Base-by-base conservation (phyloP, 2,113 vertebrate genomes). In the Grus americana region DNA sequence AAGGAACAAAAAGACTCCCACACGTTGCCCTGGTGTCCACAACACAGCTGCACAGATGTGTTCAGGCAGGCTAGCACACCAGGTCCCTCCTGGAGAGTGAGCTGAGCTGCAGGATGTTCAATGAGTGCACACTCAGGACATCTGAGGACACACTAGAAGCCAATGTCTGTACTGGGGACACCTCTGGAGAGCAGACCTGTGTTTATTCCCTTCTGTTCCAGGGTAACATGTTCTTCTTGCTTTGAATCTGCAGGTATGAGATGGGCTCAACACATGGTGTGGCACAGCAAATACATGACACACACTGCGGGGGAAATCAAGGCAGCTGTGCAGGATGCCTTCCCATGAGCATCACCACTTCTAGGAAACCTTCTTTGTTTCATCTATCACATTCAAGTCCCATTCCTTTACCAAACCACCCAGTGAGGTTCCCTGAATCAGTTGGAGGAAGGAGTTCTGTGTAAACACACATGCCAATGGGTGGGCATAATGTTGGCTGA, bases 31-130 rank as follows among this genome's bases (percentile, higher is more conserved):
- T 24, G 47, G 23, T n/a, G 86, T 18, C 21, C 67, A 24, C n/a
- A 2, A 6, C 0, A 1, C 32, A 66, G 62, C 29, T 15, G n/a
- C 7, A 7, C 4, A 5, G 38, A 27, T 1, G 14, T 8, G 21
- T 9, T n/a, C 44, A 22, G 24, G 3, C 26, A n/a, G 36, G n/a
- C 24, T 18, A 29, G 62, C 14, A 47, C 17, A 55, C 15, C 58
- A 14, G 12, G 15, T 50, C 32, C 32, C 50, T 38, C 62, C 70
- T 2, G 10, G 11, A 32, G 26, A 50, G n/a, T 0, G 1, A 70
- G 49, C 32, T 1, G 4, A 34, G 26, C 72, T 26, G 52, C 4
- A 15, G 52, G 15, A 5, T 6, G 50, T 34, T 5, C 7, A 1
- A 70, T 0, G 44, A 34, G 27, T 0, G 10, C 30, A 2, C 1